Base-by-base conservation (phyloP, 1,140 invertebrate genomes). In the Drosophila bipectinata region DNA sequence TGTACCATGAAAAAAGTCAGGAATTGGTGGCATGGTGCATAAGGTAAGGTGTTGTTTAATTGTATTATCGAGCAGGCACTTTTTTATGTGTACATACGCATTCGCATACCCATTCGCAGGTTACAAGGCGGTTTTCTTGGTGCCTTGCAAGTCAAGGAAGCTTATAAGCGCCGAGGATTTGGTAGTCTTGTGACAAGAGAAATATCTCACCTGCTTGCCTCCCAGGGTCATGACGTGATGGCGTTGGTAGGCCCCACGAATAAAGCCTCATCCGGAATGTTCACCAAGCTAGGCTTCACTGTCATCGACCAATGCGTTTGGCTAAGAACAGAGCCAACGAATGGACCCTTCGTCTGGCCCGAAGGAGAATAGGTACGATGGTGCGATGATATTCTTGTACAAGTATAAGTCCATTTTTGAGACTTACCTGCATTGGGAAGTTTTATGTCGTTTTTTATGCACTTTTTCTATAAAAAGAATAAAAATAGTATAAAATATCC, bases 111-210 rank as follows among this genome's bases (percentile, higher is more conserved):
- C 2, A 12, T 1, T 28, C 7, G 0, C 6, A 88, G 83, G 45
- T 14, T 74, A 1, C 90, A 91, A 52, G 90, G 91, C 57, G 92
- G 92, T 7, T 81, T 74, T n/a, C 32, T 92, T 39, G 92, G 91
- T 1, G 76, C 92, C 0, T 54, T 92, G 10, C 92, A 93, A 64
- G 91, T 92, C 1, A 72, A 72, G 4, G 60, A 74, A 4, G 59
- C 79, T 1, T 66, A 92, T 21, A 78, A 89, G 26, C 69, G 91
- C 32, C 89, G 78, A 1, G 92, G 92, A n/a, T 91, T 92, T 32
- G 92, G 90, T 26, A 79, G 60, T 18, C 30, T 92, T 9, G 83
- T 92, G 9, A 76, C 87, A 4, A 72, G 72, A 55, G 78, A 79
- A n/a, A 79, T 92, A 2, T 57, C 87, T 0, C 74, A 79, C 37